Evolutionary conservation across 2,888 invertebrate species (phyloP).

Genomic region (Megalurothrips usitatus): DNA sequence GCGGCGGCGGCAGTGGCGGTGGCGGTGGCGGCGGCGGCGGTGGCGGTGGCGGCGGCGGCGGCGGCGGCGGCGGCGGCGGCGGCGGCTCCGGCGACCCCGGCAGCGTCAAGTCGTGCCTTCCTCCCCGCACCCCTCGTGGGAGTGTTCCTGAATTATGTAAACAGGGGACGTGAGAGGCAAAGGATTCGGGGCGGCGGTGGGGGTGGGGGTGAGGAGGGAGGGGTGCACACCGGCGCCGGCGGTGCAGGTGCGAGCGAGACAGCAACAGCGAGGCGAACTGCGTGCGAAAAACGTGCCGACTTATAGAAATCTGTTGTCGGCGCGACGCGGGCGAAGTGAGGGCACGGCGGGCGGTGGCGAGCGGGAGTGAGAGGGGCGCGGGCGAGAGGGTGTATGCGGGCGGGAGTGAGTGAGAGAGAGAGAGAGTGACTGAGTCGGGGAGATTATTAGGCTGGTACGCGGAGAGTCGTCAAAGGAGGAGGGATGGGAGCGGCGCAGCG

Average conservation of each 20-base stretch:
- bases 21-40: too few relatives aligned
- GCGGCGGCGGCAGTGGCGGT: too few relatives aligned
- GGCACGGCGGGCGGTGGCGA: not conserved
- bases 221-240: not conserved
- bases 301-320: not conserved
- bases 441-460: not conserved
- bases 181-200: not conserved
- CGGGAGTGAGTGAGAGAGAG: too few relatives aligned
- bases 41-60: too few relatives aligned
- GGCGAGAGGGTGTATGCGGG: not conserved
- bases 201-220: not conserved
- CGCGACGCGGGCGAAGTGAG: not conserved
- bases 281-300: not conserved
- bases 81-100: too few relatives aligned
- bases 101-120: too few relatives aligned
- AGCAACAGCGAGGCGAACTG: not conserved
- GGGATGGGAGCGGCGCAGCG: too few relatives aligned
- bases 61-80: too few relatives aligned
- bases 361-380: not conserved
- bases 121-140: not conserved
- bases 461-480: too few relatives aligned
- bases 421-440: not conserved
- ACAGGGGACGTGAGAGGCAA: not conserved
- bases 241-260: not conserved
- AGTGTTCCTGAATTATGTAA: constrained; percentile 11